Base-by-base conservation (phyloP, 2,113 vertebrate genomes). In the Rhipidura dahli region DNA sequence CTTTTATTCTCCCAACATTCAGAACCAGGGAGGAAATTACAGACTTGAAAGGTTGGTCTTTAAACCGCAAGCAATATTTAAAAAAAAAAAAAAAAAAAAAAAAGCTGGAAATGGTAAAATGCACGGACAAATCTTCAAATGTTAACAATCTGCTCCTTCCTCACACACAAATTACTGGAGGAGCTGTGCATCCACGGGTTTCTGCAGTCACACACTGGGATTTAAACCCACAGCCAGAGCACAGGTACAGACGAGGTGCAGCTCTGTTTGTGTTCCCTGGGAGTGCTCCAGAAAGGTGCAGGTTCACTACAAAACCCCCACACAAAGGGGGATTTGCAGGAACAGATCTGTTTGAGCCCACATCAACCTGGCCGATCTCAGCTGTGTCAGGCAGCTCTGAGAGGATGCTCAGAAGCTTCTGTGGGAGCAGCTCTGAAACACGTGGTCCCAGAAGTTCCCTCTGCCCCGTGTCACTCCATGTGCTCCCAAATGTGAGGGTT, bases 21-120 rank as follows among this genome's bases (percentile, higher is more conserved):
- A 83, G 78, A 95, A 90, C 42, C 60, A 37, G 83, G 40, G 75
- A 94, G 88, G 78, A 96, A 97, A 96, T 92, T 60, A 89, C 60
- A 64, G 69, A 56, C 79, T 93, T 87, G 77, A 95, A 93, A 94
- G 60, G 78, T 22, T 86, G 69, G 61, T 73, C 65, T 94, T 96
- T 82, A 93, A 94, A 80, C 51, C 13, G 10, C 54, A 50, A 83
- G 87, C 60, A 89, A 35, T 19, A n/a, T n/a, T n/a, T n/a, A n/a
- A 51, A 14, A 56, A 68, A 73, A 70, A 56, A 72, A 69, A 76
- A 26, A 11, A 33, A 64, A 22, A 76, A 54, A 71, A 76, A 50
- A 49, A 65, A 0, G 16, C n/a, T 83, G 49, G 54, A 72, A 92
- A 76, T 53, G 2, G 1, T 39, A 45, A 88, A 60, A 82, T 42